A percentile compares a stretch with the other conserved stretches of the same genome.
Conservation (phyloP, 92 coral and sea anemone genomes). For the Siderastrea radians region DNA sequence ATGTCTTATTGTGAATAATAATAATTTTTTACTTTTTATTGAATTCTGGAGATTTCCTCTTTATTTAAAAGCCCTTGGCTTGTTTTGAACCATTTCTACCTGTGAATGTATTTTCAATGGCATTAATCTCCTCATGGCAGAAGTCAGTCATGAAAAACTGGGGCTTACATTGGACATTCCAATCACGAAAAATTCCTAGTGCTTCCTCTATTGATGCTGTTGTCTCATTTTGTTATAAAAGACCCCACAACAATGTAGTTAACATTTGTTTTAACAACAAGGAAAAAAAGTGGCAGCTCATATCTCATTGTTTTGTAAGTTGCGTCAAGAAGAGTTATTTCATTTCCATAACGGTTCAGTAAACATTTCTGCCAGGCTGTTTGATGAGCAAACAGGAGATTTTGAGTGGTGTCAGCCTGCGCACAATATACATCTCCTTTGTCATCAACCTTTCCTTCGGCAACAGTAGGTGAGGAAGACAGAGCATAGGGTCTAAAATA, state of each 20-base stretch:
- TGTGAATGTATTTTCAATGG: constrained; percentile 55
- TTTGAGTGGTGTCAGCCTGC: constrained; percentile 17
- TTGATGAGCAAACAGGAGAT: constrained; percentile 63
- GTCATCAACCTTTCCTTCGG: constrained; percentile 41
- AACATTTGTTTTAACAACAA: constrained; percentile 63
- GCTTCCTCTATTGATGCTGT: constrained; percentile 58
- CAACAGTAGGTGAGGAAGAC: constrained; percentile 3
- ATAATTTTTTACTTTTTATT: too few species aligned
- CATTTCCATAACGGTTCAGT: constrained; percentile 54
- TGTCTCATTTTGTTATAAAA: constrained; percentile 64
- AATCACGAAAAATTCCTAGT: constrained; percentile 38
- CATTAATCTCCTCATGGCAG: constrained; percentile 67
- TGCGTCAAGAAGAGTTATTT: constrained; percentile 69
- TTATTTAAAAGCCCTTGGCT: background rate
- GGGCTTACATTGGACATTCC: constrained; percentile 71
- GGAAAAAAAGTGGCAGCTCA: constrained; percentile 63
- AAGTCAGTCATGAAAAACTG: constrained; percentile 70
- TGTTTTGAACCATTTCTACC: constrained; percentile 30
- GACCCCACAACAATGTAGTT: constrained; percentile 62
- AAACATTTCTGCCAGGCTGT: constrained; percentile 63
- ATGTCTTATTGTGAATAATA: too few species aligned
- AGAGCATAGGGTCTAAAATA: constrained; percentile 67
- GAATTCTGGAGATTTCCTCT: background rate
- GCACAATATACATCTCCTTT: constrained; percentile 33
- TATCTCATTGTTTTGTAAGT: constrained; percentile 76